phyloP scores from a whole-genome alignment of 1,140 invertebrate genomes.

The Caenorhabditis latens region DNA sequence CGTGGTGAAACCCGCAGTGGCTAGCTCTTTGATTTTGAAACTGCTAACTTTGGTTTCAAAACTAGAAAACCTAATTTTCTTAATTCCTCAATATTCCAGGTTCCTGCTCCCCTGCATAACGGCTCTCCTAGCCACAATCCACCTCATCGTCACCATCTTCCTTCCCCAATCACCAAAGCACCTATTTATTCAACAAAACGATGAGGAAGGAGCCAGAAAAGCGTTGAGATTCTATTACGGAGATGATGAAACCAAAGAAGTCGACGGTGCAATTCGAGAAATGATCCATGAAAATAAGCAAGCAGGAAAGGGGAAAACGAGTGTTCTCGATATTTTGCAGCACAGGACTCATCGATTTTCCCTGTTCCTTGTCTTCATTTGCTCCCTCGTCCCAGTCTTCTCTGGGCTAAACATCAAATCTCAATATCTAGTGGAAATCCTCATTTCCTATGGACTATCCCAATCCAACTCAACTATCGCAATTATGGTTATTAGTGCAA shows the following conservation, averaged over 20 bases:
- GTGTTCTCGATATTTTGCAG: conserved; percentile 16
- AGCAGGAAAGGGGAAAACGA: background rate
- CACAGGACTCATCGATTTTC: conserved; percentile 17
- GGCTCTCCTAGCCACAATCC: conserved; percentile 63
- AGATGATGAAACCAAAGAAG: conserved; percentile 8
- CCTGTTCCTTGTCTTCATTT: conserved; percentile 63
- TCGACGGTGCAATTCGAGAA: conserved; percentile 30
- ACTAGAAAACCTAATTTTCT: too few relatives aligned
- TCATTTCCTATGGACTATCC: conserved; percentile 54
- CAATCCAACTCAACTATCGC: conserved; percentile 56
- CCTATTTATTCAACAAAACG: conserved; percentile 66
- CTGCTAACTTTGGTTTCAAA: too few relatives aligned
- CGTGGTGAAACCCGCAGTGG: too few relatives aligned
- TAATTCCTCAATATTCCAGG: background rate
- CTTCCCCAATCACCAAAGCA: conserved; percentile 73
- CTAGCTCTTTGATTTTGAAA: too few relatives aligned
- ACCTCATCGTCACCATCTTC: conserved; percentile 59
- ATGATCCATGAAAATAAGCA: conserved; percentile 41
- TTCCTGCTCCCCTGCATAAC: conserved; percentile 64
- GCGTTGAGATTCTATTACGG: conserved; percentile 66
- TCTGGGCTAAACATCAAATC: conserved; percentile 62
- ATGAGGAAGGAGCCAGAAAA: conserved; percentile 40
- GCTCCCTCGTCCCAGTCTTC: conserved; percentile 63
- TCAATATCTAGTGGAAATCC: conserved; percentile 48
- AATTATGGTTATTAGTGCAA: conserved; percentile 38